A percentile compares a stretch with the other conserved stretches of the same genome.
phyloP scores from a whole-genome alignment of 2,113 vertebrate genomes.

The Pholis gunnellus region DNA sequence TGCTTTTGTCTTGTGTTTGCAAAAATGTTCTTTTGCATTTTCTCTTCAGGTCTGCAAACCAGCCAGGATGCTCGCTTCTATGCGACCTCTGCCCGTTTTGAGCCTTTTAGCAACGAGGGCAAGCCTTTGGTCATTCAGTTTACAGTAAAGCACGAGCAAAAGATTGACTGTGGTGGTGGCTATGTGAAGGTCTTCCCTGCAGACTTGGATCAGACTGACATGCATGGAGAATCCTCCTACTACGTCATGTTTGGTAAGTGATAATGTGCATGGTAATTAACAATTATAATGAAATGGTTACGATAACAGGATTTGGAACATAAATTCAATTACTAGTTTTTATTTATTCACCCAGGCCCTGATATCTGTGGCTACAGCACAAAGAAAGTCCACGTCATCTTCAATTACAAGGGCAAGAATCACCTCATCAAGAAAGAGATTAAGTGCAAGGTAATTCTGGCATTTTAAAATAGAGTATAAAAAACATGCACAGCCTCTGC shows the following conservation, averaged over 20 bases:
- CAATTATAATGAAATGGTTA: background rate
- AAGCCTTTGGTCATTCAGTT: constrained; percentile 89
- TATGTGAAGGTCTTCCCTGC: constrained; percentile 90
- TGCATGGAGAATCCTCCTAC: constrained; percentile 86
- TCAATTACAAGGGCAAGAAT: constrained; percentile 91
- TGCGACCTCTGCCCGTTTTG: constrained; percentile 86
- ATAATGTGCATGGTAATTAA: background rate
- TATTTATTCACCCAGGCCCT: constrained; percentile 81
- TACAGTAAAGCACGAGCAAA: constrained; percentile 91
- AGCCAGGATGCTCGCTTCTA: constrained; percentile 90
- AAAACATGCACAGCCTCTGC: background rate
- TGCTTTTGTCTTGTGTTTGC: background rate
- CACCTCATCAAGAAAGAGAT: constrained; percentile 89
- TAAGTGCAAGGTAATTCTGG: constrained; percentile 87
- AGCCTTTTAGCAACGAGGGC: constrained; percentile 89
- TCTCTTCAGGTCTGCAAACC: constrained; percentile 88
- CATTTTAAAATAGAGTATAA: background rate
- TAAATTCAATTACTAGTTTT: background rate
- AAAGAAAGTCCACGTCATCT: constrained; percentile 92
- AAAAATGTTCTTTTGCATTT: background rate
- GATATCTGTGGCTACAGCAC: constrained; percentile 94
- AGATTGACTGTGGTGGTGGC: constrained; percentile 91
- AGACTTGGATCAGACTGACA: constrained; percentile 84
- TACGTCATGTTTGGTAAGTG: constrained; percentile 92
- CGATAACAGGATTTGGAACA: background rate